A percentile compares a stretch with the other conserved stretches of the same genome.
These are phyloP conservation scores for Sandelia bainsii DNA, from an alignment of 2,797 vertebrate genomes.

Conservation along the genomic window DNA sequence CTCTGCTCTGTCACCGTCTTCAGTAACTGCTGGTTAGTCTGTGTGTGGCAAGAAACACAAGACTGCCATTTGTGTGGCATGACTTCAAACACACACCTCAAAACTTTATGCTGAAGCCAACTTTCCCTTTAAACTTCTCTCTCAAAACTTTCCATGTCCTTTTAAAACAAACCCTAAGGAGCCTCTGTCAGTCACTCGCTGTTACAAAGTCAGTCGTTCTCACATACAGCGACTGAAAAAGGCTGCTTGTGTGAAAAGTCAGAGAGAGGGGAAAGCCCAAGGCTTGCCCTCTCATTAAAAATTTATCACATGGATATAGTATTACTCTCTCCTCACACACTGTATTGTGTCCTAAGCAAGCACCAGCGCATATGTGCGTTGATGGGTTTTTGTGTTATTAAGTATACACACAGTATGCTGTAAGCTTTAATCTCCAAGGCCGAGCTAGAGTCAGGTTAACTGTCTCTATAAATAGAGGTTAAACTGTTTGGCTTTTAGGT, in stretches of 20 bases:
- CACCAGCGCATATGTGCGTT: slow-evolving; percentile 10
- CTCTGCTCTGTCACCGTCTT: slow-evolving; percentile 90
- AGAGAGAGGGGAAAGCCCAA: slow-evolving; percentile 44
- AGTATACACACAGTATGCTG: slow-evolving; percentile 15
- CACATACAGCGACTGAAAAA: slow-evolving; percentile 38
- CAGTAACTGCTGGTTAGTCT: slow-evolving; percentile 93
- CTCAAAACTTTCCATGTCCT: slow-evolving; percentile 22
- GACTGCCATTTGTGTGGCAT: slow-evolving; percentile 73
- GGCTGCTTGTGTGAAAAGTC: slow-evolving; percentile 45
- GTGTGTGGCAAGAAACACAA: slow-evolving; percentile 80
- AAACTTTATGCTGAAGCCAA: slow-evolving; percentile 29
- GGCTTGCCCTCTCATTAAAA: slow-evolving; percentile 75
- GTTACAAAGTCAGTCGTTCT: slow-evolving; percentile 33
- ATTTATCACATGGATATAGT: slow-evolving; percentile 77
- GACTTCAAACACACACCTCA: slow-evolving; percentile 34
- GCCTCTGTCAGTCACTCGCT: slow-evolving; percentile 25
- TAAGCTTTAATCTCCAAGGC: slow-evolving; percentile 7
- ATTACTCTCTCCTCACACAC: slow-evolving; percentile 65
- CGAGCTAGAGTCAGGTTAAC: slow-evolving; percentile 23
- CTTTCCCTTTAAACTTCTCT: slow-evolving; percentile 10
- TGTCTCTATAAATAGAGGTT: slow-evolving; percentile 24
- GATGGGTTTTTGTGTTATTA: slow-evolving; percentile 20
- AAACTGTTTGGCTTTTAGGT: slow-evolving; percentile 16
- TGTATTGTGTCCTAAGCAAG: slow-evolving; percentile 17
- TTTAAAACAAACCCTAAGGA: slow-evolving; percentile 28